Conservation (phyloP, 1,140 invertebrate genomes). For the Philotrypesis tridentata region DNA sequence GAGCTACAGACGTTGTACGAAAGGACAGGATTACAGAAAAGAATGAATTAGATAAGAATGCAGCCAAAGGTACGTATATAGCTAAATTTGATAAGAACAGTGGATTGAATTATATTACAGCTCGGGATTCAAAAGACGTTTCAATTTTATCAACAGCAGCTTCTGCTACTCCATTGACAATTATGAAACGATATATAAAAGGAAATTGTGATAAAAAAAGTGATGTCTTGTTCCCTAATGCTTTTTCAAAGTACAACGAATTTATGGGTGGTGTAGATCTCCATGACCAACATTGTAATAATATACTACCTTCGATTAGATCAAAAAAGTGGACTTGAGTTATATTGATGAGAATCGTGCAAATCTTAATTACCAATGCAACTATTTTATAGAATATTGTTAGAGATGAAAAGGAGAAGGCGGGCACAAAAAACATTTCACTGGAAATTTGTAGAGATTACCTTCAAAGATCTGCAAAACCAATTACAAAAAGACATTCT, state of each 20-base stretch:
- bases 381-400: not conserved
- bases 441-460: not conserved
- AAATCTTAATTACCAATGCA: not conserved
- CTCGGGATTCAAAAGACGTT: not conserved
- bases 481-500: no score
- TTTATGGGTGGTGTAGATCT: slow-evolving; percentile 4
- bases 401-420: not conserved
- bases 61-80: slow-evolving; percentile 8
- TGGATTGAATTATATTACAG: slow-evolving; percentile 13
- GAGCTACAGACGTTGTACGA: no score
- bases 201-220: no score
- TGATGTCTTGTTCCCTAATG: not conserved
- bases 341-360: not conserved
- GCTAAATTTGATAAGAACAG: slow-evolving; percentile 18
- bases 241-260: not conserved
- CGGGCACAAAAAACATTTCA: not conserved
- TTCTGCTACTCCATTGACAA: not conserved
- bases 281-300: slow-evolving; percentile 6
- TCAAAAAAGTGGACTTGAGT: not conserved
- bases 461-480: no score
- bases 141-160: slow-evolving; percentile 26
- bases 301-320: not conserved
- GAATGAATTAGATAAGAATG: no score
- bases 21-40: no score
- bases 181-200: no score